A percentile compares a stretch with the other conserved stretches of the same genome.
Conservation (phyloP, 2,888 invertebrate genomes). For the Diarsia rubi region DNA sequence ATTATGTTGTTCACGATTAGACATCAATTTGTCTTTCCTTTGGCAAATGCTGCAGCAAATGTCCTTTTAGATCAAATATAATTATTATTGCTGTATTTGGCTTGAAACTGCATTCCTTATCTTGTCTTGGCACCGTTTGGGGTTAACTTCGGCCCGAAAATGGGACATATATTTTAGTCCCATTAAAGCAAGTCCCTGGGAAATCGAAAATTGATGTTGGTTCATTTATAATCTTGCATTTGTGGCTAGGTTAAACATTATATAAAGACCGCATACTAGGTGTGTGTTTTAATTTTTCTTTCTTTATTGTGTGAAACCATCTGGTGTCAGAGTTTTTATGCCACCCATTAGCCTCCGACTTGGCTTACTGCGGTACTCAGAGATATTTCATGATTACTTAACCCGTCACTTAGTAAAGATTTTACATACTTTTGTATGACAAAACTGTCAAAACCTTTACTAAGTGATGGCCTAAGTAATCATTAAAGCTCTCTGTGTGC, state of each 20-base stretch:
- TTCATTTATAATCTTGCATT: constrained; percentile 31
- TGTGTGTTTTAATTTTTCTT: not conserved
- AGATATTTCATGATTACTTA: too few species aligned
- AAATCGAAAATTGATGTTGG: constrained; percentile 49
- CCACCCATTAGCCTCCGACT: too few species aligned
- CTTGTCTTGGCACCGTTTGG: constrained; percentile 56
- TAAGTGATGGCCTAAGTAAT: too few species aligned
- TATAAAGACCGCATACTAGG: not conserved
- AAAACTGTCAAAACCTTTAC: too few species aligned
- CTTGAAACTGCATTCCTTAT: constrained; percentile 57
- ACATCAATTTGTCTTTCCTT: not conserved
- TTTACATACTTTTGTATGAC: too few species aligned
- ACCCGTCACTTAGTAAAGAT: too few species aligned
- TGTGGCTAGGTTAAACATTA: not conserved
- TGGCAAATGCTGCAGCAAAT: constrained; percentile 8
- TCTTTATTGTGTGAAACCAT: too few species aligned
- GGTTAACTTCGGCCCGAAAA: constrained; percentile 48
- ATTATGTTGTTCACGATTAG: not conserved
- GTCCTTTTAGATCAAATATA: constrained; percentile 41
- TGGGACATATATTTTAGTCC: constrained; percentile 51
- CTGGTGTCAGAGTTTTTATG: too few species aligned
- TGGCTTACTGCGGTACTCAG: too few species aligned
- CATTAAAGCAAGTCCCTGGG: constrained; percentile 53
- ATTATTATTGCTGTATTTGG: constrained; percentile 56
- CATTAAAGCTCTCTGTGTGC: too few species aligned